These are phyloP conservation scores for Lineus longissimus DNA, from an alignment of 1,140 invertebrate genomes.

Conservation along the genomic window DNA sequence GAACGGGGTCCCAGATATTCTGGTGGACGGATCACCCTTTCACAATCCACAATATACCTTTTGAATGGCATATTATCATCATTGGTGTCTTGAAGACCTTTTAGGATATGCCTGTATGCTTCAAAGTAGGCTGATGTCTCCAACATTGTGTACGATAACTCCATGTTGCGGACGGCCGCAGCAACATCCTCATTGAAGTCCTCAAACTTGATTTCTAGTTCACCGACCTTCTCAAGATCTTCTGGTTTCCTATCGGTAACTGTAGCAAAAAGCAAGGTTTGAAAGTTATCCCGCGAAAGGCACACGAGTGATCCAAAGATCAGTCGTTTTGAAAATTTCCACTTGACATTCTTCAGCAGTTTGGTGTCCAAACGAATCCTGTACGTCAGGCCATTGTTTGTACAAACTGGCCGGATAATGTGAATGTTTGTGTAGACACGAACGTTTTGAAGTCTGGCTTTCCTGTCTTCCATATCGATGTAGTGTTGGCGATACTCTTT, in stretches of 20 bases:
- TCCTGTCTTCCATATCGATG: slow-evolving; percentile 1
- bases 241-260: slow-evolving; percentile 59
- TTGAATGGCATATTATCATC: slow-evolving; percentile 48
- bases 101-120: slow-evolving; percentile 54
- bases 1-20: background rate
- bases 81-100: slow-evolving; percentile 46
- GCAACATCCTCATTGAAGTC: background rate
- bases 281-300: slow-evolving; percentile 64
- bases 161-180: background rate
- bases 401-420: slow-evolving; percentile 33
- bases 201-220: slow-evolving; percentile 7
- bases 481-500: slow-evolving; percentile 20
- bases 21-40: background rate
- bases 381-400: slow-evolving; percentile 19
- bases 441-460: slow-evolving; percentile 19
- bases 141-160: slow-evolving; percentile 26
- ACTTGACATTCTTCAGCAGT: slow-evolving; percentile 20
- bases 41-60: slow-evolving; percentile 35
- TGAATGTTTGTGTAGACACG: slow-evolving; percentile 33
- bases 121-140: slow-evolving; percentile 58
- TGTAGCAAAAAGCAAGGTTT: slow-evolving; percentile 62
- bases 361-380: slow-evolving; percentile 19
- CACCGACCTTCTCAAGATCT: slow-evolving; percentile 46
- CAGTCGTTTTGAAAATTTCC: slow-evolving; percentile 57
- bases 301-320: slow-evolving; percentile 66